phyloP scores from a whole-genome alignment of 2,797 vertebrate species.

The Hydrophis major region DNA sequence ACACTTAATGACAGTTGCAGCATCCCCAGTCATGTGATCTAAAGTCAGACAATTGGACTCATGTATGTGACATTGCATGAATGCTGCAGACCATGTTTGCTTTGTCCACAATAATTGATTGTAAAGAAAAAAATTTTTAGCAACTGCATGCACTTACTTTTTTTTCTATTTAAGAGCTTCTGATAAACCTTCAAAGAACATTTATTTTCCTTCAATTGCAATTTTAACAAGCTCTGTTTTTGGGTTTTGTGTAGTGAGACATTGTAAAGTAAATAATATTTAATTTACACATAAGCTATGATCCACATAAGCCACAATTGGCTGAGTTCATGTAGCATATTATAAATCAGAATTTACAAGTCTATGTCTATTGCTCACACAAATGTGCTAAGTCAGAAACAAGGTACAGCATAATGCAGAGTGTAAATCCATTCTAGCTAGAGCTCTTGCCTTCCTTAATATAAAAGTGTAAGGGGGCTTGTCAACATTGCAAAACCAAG shows the following conservation, averaged over 20 bases:
- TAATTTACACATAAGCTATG: not conserved
- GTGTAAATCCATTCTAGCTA: not conserved
- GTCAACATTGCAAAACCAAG: not conserved
- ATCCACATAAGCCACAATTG: not conserved
- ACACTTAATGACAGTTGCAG: too few relatives aligned
- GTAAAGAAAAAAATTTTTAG: not conserved
- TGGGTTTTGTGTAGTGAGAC: not conserved
- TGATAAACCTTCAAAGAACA: not conserved
- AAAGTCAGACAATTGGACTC: too few relatives aligned
- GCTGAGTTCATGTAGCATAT: not conserved
- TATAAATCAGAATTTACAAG: not conserved
- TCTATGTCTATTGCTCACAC: not conserved
- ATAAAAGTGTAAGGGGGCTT: not conserved
- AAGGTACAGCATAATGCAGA: not conserved
- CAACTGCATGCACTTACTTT: not conserved
- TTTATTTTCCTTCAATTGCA: not conserved
- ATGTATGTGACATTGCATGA: too few relatives aligned
- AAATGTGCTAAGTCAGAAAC: not conserved
- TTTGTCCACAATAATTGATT: not conserved
- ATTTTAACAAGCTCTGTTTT: not conserved
- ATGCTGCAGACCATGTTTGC: not conserved
- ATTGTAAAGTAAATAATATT: not conserved
- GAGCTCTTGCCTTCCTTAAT: not conserved
- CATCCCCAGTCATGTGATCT: too few relatives aligned
- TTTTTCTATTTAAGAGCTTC: not conserved